Evolutionary conservation across 1,140 invertebrate species (phyloP).

Genomic region (Drosophila jambulina): DNA sequence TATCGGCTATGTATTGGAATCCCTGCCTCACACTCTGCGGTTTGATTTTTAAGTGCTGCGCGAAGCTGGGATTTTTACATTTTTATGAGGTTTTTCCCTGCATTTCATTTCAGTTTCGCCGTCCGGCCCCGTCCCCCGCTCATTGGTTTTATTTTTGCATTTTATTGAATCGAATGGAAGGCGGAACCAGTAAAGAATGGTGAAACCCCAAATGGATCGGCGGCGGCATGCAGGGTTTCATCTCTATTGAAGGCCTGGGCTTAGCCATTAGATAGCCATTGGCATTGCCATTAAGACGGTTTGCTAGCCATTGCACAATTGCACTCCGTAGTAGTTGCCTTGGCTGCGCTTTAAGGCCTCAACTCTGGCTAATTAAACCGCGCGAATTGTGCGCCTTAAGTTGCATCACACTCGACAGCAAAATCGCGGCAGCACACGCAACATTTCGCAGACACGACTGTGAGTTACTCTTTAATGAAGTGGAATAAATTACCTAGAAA

Average conservation of each 20-base stretch:
- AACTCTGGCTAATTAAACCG: constrained; percentile 65
- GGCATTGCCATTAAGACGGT: constrained; percentile 50
- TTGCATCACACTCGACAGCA: constrained; percentile 57
- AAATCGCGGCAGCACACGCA: not conserved
- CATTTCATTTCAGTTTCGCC: constrained; percentile 38
- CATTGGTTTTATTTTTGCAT: constrained; percentile 66
- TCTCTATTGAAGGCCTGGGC: constrained; percentile 11
- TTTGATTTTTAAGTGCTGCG: constrained; percentile 78
- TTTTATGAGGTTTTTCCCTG: constrained; percentile 70
- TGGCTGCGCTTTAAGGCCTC: constrained; percentile 44
- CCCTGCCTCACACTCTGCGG: constrained; percentile 41
- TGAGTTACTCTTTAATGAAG: not conserved
- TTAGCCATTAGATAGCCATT: constrained; percentile 62
- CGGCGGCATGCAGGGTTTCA: constrained; percentile 17
- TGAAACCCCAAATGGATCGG: constrained; percentile 43
- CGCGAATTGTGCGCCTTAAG: constrained; percentile 63
- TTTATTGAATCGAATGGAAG: constrained; percentile 67
- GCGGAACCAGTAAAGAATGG: constrained; percentile 6
- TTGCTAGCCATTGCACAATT: constrained; percentile 23
- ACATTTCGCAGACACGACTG: not conserved
- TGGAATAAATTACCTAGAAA: not conserved
- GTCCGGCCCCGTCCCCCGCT: not conserved
- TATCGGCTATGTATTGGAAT: constrained; percentile 65
- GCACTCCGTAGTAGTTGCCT: constrained; percentile 17
- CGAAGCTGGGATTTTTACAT: constrained; percentile 65